A percentile compares a stretch with the other conserved stretches of the same genome.
These are phyloP conservation scores for Lepidurus arcticus DNA, from an alignment of 1,140 invertebrate species.

Conservation along the genomic window DNA sequence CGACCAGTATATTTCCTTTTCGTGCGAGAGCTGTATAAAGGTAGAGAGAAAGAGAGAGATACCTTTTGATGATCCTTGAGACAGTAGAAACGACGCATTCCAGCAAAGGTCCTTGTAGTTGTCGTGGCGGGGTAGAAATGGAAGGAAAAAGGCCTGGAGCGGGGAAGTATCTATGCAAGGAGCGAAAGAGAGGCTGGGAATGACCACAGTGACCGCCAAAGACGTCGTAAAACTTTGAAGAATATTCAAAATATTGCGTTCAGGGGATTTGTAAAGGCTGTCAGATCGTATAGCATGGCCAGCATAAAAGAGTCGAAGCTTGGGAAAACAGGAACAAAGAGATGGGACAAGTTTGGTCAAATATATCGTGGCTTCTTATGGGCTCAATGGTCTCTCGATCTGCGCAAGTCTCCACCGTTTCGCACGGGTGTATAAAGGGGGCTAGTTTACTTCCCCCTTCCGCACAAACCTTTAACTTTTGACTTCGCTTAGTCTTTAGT, in stretches of 20 bases:
- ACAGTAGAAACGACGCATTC: slow-evolving; percentile 1
- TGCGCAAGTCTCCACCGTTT: too few relatives aligned
- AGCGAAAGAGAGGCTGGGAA: background rate
- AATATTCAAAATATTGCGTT: slow-evolving; percentile 1
- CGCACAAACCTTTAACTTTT: too few relatives aligned
- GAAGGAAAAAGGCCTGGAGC: background rate
- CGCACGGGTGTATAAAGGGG: too few relatives aligned
- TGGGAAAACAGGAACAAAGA: too few relatives aligned
- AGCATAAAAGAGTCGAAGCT: too few relatives aligned
- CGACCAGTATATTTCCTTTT: background rate
- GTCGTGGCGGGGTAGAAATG: background rate
- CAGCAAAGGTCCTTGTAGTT: slow-evolving; percentile 19
- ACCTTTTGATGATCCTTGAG: background rate
- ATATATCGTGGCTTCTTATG: too few relatives aligned
- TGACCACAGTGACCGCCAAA: slow-evolving; percentile 1
- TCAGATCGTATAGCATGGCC: too few relatives aligned
- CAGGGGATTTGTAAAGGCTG: background rate
- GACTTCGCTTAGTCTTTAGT: too few relatives aligned
- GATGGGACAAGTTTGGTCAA: too few relatives aligned
- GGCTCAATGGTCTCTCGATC: too few relatives aligned
- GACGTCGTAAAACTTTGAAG: background rate
- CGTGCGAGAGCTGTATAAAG: background rate
- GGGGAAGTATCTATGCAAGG: background rate
- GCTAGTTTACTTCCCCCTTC: too few relatives aligned
- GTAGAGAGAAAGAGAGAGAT: background rate